Evolutionary conservation across 2,888 invertebrate species (phyloP).

Genomic region (Oxystoma pomonae): DNA sequence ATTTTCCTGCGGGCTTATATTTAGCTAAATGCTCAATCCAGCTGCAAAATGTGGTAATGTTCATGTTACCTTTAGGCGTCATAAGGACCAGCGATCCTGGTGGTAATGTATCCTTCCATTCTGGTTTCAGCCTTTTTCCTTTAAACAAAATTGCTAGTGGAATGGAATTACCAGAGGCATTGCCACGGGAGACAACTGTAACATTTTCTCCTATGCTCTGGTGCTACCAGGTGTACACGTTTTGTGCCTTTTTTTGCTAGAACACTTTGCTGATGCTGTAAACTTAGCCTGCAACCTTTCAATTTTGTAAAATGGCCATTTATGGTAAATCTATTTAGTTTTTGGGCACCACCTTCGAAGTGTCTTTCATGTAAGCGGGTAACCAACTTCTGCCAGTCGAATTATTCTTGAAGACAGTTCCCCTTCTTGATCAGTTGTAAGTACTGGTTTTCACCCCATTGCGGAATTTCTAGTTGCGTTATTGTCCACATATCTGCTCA

Average conservation of each 20-base stretch:
- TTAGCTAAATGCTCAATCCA: conserved; percentile 31
- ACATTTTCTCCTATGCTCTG: conserved; percentile 37
- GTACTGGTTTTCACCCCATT: conserved; percentile 12
- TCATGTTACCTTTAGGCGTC: conserved; percentile 31
- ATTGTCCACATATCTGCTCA: conserved; percentile 5
- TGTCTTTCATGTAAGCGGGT: conserved; percentile 14
- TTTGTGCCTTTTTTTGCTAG: conserved; percentile 34
- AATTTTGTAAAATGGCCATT: conserved; percentile 29
- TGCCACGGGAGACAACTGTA: conserved; percentile 31
- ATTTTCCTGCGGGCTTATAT: conserved; percentile 28
- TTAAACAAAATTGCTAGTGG: conserved; percentile 32
- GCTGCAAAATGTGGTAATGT: conserved; percentile 21
- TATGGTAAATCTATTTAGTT: conserved; percentile 27
- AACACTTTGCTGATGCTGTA: conserved; percentile 34
- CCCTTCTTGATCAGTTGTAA: conserved; percentile 9
- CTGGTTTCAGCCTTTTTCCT: conserved; percentile 28
- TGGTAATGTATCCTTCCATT: conserved; percentile 26
- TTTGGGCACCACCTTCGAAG: conserved; percentile 26
- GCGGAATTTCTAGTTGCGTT: conserved; percentile 1
- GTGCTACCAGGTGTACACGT: conserved; percentile 34
- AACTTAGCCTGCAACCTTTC: conserved; percentile 28
- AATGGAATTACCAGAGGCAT: conserved; percentile 30
- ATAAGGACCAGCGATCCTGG: conserved; percentile 24
- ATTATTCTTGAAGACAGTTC: conserved; percentile 19
- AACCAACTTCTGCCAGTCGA: conserved; percentile 18